Evolutionary conservation across 2,797 vertebrate species (phyloP), one percentile per base, ranked within the genome.

Genomic region (Numenius phaeopus): DNA sequence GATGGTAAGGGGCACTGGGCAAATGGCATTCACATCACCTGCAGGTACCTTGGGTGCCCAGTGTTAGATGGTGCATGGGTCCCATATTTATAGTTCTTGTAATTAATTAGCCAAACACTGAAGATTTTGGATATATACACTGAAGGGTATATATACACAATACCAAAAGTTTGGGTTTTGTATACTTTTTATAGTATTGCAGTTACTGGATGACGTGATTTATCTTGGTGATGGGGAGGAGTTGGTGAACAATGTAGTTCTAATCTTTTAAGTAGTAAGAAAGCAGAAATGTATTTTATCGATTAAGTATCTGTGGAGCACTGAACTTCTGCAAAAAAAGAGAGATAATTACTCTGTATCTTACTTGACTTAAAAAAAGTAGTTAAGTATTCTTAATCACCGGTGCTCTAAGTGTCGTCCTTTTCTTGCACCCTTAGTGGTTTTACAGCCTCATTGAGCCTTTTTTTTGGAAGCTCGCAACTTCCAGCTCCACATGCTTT

Each of bases 11-110:
- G 10, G 54, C 1, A 3, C 54, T 65, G 52, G 40, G 6, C 15
- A 14, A 37, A 26, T 1, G 10, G 18, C 13, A 4, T 32, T 50
- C 42, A 1, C 4, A 1, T 57, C 22, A 32, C 27, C 49, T 52
- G 5, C 15, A 3, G 7, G 58, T 40, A 21, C 24, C 5, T 23
- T 40, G 47, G 65, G 27, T 58, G 15, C 22, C 42, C 23, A 2
- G 1, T 11, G 30, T 47, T 17, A 30, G 39, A 4, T 3, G 9
- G 62, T 15, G 10, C 5, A 0, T 0, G 3, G 17, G 18, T 61
- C 12, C 59, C 1, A 0, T 27, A 27, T 55, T 85, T 83, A 5
- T 14, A 16, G 3, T 49, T 78, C n/a, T 59, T 39, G 27, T 34
- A 37, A 21, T 0, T 46, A 11, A 44, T 52, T 57, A 83, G 44